Conservation (phyloP, 2,888 invertebrate genomes). For the Apodemia duryi region DNA sequence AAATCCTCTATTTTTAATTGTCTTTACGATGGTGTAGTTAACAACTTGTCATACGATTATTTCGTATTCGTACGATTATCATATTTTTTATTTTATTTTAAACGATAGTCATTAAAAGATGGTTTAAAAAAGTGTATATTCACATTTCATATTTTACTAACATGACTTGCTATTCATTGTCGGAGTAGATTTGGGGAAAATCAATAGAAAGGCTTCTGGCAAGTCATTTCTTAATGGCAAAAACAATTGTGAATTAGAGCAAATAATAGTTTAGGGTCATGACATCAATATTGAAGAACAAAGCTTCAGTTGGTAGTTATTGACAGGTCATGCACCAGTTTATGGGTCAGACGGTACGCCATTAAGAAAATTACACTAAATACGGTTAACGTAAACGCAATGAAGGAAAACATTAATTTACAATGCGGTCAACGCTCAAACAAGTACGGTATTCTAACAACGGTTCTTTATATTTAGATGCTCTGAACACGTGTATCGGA, state of each 20-base stretch:
- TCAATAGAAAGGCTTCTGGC: constrained; percentile 1
- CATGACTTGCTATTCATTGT: not conserved
- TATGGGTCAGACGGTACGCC: constrained; percentile 14
- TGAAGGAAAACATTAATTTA: constrained; percentile 50
- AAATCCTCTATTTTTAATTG: too few species aligned
- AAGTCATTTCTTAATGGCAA: not conserved
- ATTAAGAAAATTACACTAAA: constrained; percentile 42
- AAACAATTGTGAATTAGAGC: constrained; percentile 11
- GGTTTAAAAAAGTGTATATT: too few species aligned
- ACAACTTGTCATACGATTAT: too few species aligned
- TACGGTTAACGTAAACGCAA: constrained; percentile 41
- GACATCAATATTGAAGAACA: not conserved
- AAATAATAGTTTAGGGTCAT: constrained; percentile 1
- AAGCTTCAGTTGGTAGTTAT: constrained; percentile 1
- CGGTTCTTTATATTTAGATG: constrained; percentile 69
- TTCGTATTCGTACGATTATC: too few species aligned
- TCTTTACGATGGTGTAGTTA: too few species aligned
- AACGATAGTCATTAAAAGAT: too few species aligned
- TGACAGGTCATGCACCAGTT: constrained; percentile 10
- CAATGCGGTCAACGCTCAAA: constrained; percentile 57
- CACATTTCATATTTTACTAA: too few species aligned
- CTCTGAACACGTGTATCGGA: constrained; percentile 56
- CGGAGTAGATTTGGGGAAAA: not conserved
- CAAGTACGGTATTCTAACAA: constrained; percentile 59
- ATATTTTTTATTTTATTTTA: too few species aligned